Base-by-base conservation (phyloP, 2,888 invertebrate species). In the Sinodicranocentrus sp. region DNA sequence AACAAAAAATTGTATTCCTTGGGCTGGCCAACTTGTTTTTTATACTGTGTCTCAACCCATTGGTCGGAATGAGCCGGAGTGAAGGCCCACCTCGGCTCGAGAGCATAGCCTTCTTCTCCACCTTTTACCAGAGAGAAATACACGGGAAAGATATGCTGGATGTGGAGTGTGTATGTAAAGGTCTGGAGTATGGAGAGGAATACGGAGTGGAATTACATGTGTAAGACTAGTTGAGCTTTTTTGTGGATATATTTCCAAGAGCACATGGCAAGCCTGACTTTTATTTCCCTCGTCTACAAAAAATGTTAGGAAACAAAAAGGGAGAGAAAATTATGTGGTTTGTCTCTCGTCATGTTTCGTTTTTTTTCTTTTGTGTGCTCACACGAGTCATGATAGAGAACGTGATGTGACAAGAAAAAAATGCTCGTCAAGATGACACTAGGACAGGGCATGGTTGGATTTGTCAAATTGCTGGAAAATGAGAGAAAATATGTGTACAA, bases 21-120 rank as follows among this genome's bases (percentile, higher is more conserved):
- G 75, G 75, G 75, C 52, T 52, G 75, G 71, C 82, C 75, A 59
- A 79, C 61, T n/a, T 75, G 71, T 67, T 75, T 75, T 61, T 72
- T 67, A 59, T 63, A 28, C 59, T 57, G 23, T 43, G 25, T 68
- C 48, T 68, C 59, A 59, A 67, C 67, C 67, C 67, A 78, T 78
- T 78, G 77, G 77, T 70, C 61, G 70, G 70, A 78, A 78, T 59
- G 70, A 48, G 61, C 21, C 57, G 44, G 77, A 70, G 70, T 67
- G 26, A 59, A 61, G 77, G 17, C 67, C 77, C 77, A 59, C 77
- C 77, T 57, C 44, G 52, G 28, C 63, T 65, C 65, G 59, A 61
- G 63, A 75, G 75, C 75, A 75, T 75, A 75, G 48, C 75, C 75
- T 75, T 65, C 63, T 65, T 75, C 65, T 65, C 75, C 75, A 75